Base-by-base conservation (phyloP, 2,888 invertebrate species). In the Drosophila pegasa region DNA sequence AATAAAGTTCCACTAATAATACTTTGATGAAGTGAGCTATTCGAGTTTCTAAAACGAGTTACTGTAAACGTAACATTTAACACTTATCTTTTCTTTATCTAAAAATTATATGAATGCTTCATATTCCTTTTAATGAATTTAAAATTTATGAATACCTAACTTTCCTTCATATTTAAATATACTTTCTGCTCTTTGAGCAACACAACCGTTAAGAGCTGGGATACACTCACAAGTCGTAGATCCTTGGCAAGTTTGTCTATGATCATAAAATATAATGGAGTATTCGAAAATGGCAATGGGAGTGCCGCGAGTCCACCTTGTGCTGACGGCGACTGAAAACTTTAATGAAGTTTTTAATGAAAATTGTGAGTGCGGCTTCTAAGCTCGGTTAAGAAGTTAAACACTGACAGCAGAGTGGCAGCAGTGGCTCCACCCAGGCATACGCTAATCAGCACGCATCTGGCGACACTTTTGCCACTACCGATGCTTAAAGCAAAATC, bases 371-470 rank as follows among this genome's bases (percentile, higher is more conserved):
- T 55, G 47, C 35, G 51, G 31, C 25, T 48, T 38, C 14, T 27
- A 8, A 29, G 51, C 38, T 51, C 38, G 47, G 75, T 20, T 54
- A 61, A 57, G 40, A 50, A 56, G 33, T 14, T 22, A 68, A 69
- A 33, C 37, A 38, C 45, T 20, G 41, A 10, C 50, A 59, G 57
- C 31, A 29, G 38, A 52, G 58, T 41, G 33, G 25, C 38, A 40
- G 16, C 9, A 38, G n/a, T n/a, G n/a, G 35, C 38, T 29, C 8
- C 47, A 41, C 48, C 22, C 56, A 57, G 41, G 52, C 65, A 64
- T 50, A 62, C 64, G 81, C 72, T 80, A 80, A 80, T 80, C 87
- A 75, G 55, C 41, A 52, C 31, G 47, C 51, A 74, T 41, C 59
- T 52, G 52, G 31, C 31, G 68, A 51, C 68, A 55, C 25, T 54